These are phyloP conservation scores for Lanistes nyassanus DNA, from an alignment of 1,140 invertebrate species.

Conservation along the genomic window DNA sequence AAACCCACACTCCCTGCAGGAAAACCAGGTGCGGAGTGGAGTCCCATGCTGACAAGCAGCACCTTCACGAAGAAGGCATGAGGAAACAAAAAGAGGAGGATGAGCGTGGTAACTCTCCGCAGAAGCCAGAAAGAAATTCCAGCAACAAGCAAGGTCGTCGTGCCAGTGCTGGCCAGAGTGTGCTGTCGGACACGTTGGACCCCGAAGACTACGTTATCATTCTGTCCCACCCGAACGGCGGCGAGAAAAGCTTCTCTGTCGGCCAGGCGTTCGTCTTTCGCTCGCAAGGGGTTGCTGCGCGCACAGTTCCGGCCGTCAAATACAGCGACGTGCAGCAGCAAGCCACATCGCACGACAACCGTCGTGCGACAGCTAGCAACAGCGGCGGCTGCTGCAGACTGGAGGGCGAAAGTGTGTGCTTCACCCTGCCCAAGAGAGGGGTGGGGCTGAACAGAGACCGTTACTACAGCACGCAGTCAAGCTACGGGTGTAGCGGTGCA, in stretches of 20 bases:
- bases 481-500: slow-evolving; percentile 13
- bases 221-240: slow-evolving; percentile 9
- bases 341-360: too few species aligned
- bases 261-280: background rate
- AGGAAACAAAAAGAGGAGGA: background rate
- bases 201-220: slow-evolving; percentile 11
- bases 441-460: background rate
- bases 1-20: too few species aligned
- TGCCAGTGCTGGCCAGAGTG: too few species aligned
- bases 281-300: too few species aligned
- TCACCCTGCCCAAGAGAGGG: background rate
- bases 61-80: too few species aligned
- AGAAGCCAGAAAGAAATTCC: background rate
- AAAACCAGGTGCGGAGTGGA: too few species aligned
- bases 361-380: too few species aligned
- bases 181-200: background rate
- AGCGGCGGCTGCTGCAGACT: too few species aligned
- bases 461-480: slow-evolving; percentile 15
- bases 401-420: background rate
- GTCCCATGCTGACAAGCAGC: too few species aligned
- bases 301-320: too few species aligned
- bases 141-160: too few species aligned
- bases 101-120: background rate
- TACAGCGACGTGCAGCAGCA: too few species aligned
- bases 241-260: slow-evolving; percentile 17